Conservation (phyloP, 2,113 vertebrate genomes). For the Chionis minor region DNA sequence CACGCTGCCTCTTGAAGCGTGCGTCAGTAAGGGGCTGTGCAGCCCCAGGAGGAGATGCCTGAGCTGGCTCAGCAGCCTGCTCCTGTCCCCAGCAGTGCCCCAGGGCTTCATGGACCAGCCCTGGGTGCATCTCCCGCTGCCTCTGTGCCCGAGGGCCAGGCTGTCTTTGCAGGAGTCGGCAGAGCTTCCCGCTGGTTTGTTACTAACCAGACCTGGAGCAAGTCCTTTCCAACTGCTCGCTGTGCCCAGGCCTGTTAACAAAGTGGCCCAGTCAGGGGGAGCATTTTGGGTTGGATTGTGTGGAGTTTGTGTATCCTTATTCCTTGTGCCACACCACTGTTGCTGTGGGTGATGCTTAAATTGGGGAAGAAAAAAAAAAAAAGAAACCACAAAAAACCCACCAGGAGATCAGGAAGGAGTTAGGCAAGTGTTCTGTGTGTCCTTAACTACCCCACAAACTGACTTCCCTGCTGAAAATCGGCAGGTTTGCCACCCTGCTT, state of each 20-base stretch:
- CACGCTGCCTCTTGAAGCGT: rapidly evolving
- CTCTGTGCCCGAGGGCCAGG: rapidly evolving
- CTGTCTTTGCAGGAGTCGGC: neutral
- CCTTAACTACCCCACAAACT: neutral
- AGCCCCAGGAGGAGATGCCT: neutral
- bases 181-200: neutral
- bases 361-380: neutral
- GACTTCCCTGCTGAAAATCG: neutral
- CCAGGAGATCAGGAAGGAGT: neutral
- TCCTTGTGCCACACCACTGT: neutral
- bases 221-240: neutral
- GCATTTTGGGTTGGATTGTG: neutral
- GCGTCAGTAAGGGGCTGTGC: neutral
- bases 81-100: neutral
- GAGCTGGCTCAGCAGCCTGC: neutral
- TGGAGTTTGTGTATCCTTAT: neutral
- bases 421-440: neutral
- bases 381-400: too few species aligned
- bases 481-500: neutral
- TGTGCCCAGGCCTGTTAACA: neutral
- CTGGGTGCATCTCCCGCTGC: neutral
- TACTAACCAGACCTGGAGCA: neutral
- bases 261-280: neutral
- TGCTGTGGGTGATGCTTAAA: neutral
- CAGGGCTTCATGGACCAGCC: neutral